A percentile compares a stretch with the other conserved stretches of the same genome.
Evolutionary conservation across 1,140 invertebrate species (phyloP).

Genomic region (Pseudobourletiella spinata): DNA sequence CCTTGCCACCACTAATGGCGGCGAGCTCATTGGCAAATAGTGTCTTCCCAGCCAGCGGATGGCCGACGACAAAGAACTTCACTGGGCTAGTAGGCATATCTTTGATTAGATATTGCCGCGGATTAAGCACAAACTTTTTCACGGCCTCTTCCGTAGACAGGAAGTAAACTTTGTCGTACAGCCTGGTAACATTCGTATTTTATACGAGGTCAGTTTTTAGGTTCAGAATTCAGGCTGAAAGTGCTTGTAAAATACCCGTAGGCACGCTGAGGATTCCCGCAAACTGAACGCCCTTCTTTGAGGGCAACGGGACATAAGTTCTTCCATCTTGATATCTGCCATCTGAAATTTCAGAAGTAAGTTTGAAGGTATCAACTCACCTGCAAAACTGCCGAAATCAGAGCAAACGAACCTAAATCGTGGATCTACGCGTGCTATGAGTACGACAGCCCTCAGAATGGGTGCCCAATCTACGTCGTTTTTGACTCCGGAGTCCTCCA

Average conservation of each 20-base stretch:
- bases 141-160: conserved; percentile 17
- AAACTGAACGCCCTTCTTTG: conserved; percentile 21
- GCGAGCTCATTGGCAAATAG: conserved; percentile 15
- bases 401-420: conserved; percentile 7
- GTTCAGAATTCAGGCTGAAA: background rate
- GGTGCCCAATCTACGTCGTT: conserved; percentile 18
- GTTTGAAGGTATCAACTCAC: background rate
- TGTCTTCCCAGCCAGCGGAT: conserved; percentile 29
- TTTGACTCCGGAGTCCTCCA: conserved; percentile 1
- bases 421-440: conserved; percentile 14
- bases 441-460: conserved; percentile 3
- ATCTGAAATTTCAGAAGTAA: conserved; percentile 2
- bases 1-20: background rate
- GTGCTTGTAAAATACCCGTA: background rate
- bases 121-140: conserved; percentile 19
- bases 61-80: conserved; percentile 27
- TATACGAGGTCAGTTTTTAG: background rate
- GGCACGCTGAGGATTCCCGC: conserved; percentile 24
- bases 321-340: conserved; percentile 26
- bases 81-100: conserved; percentile 29
- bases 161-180: conserved; percentile 29
- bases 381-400: background rate
- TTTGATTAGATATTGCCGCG: conserved; percentile 20
- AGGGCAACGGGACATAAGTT: conserved; percentile 31
- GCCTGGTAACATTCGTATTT: conserved; percentile 1